phyloP scores from a whole-genome alignment of 2,888 invertebrate species.

The Mycalesis mineus region DNA sequence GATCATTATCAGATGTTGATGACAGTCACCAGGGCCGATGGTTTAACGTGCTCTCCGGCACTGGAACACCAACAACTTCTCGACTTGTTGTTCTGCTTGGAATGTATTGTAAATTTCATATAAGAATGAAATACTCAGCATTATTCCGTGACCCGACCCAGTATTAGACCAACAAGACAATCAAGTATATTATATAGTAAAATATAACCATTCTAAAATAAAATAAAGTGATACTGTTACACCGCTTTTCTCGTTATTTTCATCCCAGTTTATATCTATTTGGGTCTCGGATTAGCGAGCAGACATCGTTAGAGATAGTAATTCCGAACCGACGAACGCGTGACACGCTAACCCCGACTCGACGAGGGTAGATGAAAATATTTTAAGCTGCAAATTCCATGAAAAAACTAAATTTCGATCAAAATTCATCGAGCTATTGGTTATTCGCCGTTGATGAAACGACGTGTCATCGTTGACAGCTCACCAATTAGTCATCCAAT shows the following conservation, averaged over 20 bases:
- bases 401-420: background rate
- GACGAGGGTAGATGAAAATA: slow-evolving; percentile 2
- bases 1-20: no score
- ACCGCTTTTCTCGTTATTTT: background rate
- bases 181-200: no score
- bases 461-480: background rate
- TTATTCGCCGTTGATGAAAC: background rate
- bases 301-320: slow-evolving; percentile 8
- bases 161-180: no score
- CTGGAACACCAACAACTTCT: no score
- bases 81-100: no score
- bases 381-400: background rate
- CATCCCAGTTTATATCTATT: slow-evolving; percentile 3
- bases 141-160: no score
- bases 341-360: slow-evolving; percentile 2
- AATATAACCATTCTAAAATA: no score
- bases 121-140: no score
- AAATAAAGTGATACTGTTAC: background rate
- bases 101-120: no score
- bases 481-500: background rate
- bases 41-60: no score
- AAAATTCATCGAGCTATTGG: background rate
- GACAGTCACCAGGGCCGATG: no score
- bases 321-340: background rate
- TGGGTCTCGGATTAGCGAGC: background rate